Evolutionary conservation across 2,888 invertebrate genomes (phyloP), one percentile per base, ranked within the genome.

Genomic region (Limenitis camilla): DNA sequence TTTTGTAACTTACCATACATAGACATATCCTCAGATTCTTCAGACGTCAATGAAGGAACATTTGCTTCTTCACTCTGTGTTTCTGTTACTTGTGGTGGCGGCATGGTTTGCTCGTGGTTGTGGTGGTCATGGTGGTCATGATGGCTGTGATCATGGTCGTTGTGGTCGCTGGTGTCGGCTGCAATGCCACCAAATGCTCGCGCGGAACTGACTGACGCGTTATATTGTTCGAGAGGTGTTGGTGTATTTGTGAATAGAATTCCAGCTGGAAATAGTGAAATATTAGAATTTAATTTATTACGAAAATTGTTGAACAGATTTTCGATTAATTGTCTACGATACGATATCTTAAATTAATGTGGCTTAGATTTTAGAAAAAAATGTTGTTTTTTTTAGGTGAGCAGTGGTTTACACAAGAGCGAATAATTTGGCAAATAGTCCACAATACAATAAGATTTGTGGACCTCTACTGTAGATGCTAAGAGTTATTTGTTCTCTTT

Each of bases 191-290:
- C 88, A 48, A 90, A 81, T 56, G 92, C 90, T 62, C 92, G 90
- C 56, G 90, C 90, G 49, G 89, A 90, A 55, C 89, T 89, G 52
- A 88, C 72, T 1, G 86, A 78, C 6, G 76, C 67, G 64, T 87
- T 88, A 72, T 79, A 82, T 67, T 81, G 90, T 73, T 84, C 89
- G 53, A 90, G 79, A 1, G 89, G 86, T 36, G 91, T 89, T 40
- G 91, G 91, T 53, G 91, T 90, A 77, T 89, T 91, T 30, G 89
- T 84, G 65, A 92, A 90, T 60, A 93, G 90, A 44, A 92, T 87
- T 43, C 93, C 93, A 66, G 92, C 94, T 93, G 78, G 42, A 60
- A 59, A n/a, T 30, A 28, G 1, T 27, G 28, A 1, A 5, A 4
- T 33, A n/a, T 19, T 33, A 43, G 43, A 33, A 19, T 5, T 19